Base-by-base conservation (phyloP, 2,797 vertebrate genomes). In the Parauchenoglanis punctatus region DNA sequence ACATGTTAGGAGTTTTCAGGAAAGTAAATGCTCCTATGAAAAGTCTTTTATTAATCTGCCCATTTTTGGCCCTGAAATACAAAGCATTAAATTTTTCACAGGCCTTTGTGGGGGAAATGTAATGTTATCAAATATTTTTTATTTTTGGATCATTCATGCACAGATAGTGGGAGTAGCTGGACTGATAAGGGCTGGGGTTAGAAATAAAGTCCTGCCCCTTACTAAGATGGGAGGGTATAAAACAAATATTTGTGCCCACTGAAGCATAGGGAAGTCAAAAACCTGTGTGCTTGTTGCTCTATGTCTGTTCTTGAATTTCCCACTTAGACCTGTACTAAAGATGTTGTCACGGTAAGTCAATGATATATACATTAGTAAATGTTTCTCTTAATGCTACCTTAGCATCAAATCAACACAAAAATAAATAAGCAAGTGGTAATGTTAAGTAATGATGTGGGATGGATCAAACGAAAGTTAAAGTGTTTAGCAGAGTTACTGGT, bases 311-410 rank as follows among this genome's bases (percentile, higher is more conserved):
- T 89, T 88, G 87, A 89, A 82, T 90, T 89, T 88, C 90, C 91
- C 77, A 92, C 92, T 86, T 90, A 91, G 86, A 93, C 68, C 81
- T 84, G 65, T 83, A 61, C 84, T 88, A 89, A 92, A 90, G 88
- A 93, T 93, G 93, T 86, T 92, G 87, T 91, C 90, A 91, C 89
- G 92, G 93, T 93, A 90, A 93, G 93, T 90, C 82, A 84, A 83
- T 82, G 77, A 88, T 84, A 23, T 28, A 63, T 84, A 52, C 54
- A 85, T 56, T n/a, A 61, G 54, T 56, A 73, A 46, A 28, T 40
- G 67, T 77, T 44, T 31, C 31, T 67, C 44, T 88, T 40, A 44
- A 78, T 87, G 28, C 18, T 72, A 76, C 15, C 18, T 28, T 80
- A 81, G 40, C 44, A 83, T 15, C 8, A 65, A 83, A 67, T 67